phyloP scores from a whole-genome alignment of 2,797 vertebrate species.

The Halcyon chelicuti region DNA sequence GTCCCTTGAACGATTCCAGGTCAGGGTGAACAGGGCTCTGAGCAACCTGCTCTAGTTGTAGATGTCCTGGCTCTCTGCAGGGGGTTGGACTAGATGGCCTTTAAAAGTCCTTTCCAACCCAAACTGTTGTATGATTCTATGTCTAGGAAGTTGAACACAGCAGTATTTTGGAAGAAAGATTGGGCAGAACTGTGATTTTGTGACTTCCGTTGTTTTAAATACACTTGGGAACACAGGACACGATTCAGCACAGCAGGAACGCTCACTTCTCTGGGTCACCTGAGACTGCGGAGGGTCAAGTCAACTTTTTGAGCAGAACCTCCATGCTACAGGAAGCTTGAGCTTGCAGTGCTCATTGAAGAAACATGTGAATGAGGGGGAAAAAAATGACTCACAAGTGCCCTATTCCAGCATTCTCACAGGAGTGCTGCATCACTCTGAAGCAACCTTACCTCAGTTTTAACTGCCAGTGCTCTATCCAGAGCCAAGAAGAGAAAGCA shows the following conservation, averaged over 20 bases:
- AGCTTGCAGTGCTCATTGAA: background rate
- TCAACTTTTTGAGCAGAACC: background rate
- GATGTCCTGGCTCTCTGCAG: background rate
- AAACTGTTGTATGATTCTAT: background rate
- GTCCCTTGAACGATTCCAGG: background rate
- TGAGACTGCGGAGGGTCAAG: background rate
- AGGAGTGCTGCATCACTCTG: background rate
- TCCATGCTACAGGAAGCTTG: background rate
- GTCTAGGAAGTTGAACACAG: background rate
- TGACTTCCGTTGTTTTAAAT: background rate
- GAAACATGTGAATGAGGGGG: background rate
- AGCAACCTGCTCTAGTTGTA: background rate
- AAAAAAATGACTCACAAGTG: background rate
- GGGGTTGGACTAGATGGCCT: background rate
- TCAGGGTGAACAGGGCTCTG: background rate
- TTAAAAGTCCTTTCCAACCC: background rate
- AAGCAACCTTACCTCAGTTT: conserved; percentile 29
- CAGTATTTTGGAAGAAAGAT: background rate
- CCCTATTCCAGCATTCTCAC: background rate
- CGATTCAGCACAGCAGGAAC: background rate
- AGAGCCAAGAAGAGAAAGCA: background rate
- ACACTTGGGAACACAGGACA: background rate
- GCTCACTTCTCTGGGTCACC: background rate
- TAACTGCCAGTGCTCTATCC: background rate
- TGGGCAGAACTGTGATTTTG: background rate